Evolutionary conservation across 2,113 vertebrate species (phyloP).

Genomic region (Spilogale gracilis): DNA sequence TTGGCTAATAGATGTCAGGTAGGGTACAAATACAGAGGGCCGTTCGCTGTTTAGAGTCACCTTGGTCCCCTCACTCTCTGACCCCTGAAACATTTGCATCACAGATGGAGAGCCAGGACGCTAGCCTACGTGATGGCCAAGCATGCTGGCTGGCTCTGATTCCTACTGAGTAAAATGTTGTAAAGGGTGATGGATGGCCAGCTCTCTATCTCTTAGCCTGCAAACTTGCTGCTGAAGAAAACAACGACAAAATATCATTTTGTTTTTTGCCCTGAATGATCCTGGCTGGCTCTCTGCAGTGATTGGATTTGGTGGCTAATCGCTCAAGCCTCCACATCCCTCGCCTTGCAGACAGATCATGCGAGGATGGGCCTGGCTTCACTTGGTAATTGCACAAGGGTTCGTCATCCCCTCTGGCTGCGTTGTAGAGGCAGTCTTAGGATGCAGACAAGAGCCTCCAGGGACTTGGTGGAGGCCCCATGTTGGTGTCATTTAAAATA

Average conservation of each 20-base stretch:
- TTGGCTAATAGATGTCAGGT: neutral
- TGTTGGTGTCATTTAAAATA: conserved; percentile 64
- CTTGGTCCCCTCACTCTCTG: neutral
- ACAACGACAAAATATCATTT: conserved; percentile 61
- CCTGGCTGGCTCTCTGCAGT: neutral
- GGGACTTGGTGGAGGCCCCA: conserved; percentile 45
- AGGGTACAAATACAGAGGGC: neutral
- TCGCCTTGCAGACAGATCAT: conserved; percentile 49
- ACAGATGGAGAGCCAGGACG: neutral
- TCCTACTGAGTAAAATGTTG: conserved; percentile 22
- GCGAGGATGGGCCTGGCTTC: conserved; percentile 17
- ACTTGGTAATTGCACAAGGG: neutral
- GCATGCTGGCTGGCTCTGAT: neutral
- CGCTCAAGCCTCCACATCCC: conserved; percentile 4
- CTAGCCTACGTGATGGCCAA: neutral
- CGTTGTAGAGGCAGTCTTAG: conserved; percentile 62
- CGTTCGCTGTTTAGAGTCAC: neutral
- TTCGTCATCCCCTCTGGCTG: conserved; percentile 57
- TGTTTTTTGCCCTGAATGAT: conserved; percentile 33
- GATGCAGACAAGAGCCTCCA: conserved; percentile 63
- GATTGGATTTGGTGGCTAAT: conserved; percentile 70
- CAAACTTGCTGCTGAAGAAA: conserved; percentile 43
- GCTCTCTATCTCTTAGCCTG: neutral
- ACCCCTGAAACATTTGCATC: neutral
- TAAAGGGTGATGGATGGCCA: conserved; percentile 32